Evolutionary conservation across 2,113 vertebrate species (phyloP).

Genomic region (Coreoperca whiteheadi): DNA sequence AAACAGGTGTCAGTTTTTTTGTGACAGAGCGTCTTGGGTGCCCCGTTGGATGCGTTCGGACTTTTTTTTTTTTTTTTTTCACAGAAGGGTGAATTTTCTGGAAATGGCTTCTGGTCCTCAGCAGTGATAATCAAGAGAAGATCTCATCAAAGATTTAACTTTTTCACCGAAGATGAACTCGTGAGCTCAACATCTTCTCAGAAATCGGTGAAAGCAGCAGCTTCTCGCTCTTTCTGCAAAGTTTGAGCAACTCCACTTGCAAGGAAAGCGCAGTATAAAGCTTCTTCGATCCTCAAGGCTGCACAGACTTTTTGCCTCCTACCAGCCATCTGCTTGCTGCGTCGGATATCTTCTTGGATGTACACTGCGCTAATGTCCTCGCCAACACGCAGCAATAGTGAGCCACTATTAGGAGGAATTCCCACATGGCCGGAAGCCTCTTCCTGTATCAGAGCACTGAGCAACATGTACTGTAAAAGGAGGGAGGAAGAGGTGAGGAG

Average conservation of each 20-base stretch:
- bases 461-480: constrained; percentile 71
- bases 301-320: constrained; percentile 31
- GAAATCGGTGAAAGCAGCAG: constrained; percentile 1
- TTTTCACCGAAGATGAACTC: neutral
- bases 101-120: constrained; percentile 36
- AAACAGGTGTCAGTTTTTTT: constrained; percentile 47
- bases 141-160: neutral
- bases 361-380: constrained; percentile 13
- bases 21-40: constrained; percentile 43
- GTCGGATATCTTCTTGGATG: constrained; percentile 21
- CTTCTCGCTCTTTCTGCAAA: constrained; percentile 44
- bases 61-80: no score
- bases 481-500: constrained; percentile 63
- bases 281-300: constrained; percentile 27
- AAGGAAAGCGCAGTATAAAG: neutral
- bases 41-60: constrained; percentile 27
- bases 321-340: neutral
- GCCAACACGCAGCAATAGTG: constrained; percentile 38
- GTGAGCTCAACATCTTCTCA: constrained; percentile 8
- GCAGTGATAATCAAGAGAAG: neutral
- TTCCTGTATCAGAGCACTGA: constrained; percentile 67
- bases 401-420: constrained; percentile 66
- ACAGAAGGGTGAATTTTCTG: constrained; percentile 31
- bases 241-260: constrained; percentile 46
- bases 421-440: constrained; percentile 71